Evolutionary conservation across 2,113 vertebrate species (phyloP), one percentile per base, ranked within the genome.

Genomic region (Pimephales promelas): DNA sequence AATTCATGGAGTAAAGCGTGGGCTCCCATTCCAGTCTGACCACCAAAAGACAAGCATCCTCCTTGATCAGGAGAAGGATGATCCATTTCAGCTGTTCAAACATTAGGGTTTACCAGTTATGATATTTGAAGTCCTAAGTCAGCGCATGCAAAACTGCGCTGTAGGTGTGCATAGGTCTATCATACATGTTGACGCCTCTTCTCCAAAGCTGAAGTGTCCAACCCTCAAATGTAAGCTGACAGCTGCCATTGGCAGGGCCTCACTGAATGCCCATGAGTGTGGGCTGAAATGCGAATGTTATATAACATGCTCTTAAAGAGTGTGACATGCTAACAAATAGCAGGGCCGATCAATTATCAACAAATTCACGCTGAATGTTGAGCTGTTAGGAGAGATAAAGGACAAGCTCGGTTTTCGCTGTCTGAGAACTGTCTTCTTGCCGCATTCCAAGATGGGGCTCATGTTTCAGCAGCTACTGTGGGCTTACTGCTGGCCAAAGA

Each of bases 221-320:
- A 34, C 31, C 47, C 10, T 0, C 59, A 56, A 83, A 92, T 86
- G n/a, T 81, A 79, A 86, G 56, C 70, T 64, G 87, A 91, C 87
- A 90, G 87, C 83, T 79, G 77, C 83, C 40, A 34, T 43, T 82
- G 85, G 66, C 34, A 8, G 56, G 22, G 72, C 87, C 62, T 76
- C 62, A 82, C 31, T 47, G 73, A 68, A 82, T 82, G 78, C 79
- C 36, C 43, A 70, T 24, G 86, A 56, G 77, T 57, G 79, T 82
- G 59, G n/a, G 75, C 83, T 74, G 86, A 40, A 64, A 78, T 2
- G 14, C 9, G 10, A 24, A 57, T 11, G 20, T 89, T 90, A 88
- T 43, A 74, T 83, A 88, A 91, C 31, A 43, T 18, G 28, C 13
- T 71, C 79, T 47, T 34, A 64, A 83, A 73, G 45, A 86, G 64